These are phyloP conservation scores for Marronus borbonicus DNA, from an alignment of 2,888 invertebrate genomes.

Conservation along the genomic window DNA sequence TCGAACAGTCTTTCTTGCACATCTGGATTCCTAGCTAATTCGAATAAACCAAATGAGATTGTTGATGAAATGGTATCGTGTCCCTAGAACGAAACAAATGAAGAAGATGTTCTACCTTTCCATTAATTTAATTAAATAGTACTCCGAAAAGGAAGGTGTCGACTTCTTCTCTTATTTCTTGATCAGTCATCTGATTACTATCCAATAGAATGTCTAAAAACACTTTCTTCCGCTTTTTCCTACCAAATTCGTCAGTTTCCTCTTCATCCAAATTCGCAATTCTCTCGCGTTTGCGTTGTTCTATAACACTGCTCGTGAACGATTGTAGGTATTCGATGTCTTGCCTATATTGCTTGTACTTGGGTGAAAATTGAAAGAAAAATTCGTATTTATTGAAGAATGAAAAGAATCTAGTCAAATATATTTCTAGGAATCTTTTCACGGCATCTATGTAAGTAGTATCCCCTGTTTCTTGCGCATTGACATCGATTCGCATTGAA, in stretches of 20 bases:
- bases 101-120: not conserved
- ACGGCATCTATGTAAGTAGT: conserved; percentile 55
- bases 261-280: conserved; percentile 15
- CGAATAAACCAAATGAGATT: conserved; percentile 71
- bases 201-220: conserved; percentile 66
- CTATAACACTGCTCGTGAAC: conserved; percentile 54
- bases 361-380: conserved; percentile 54
- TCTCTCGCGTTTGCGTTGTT: conserved; percentile 53
- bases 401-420: conserved; percentile 56
- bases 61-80: conserved; percentile 74
- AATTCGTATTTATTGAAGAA: conserved; percentile 54
- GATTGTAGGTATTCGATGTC: conserved; percentile 53
- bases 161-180: conserved; percentile 73
- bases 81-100: conserved; percentile 65
- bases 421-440: conserved; percentile 54
- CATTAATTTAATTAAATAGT: conserved; percentile 42
- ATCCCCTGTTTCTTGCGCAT: conserved; percentile 53
- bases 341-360: conserved; percentile 52
- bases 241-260: conserved; percentile 45
- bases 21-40: conserved; percentile 71
- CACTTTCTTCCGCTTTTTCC: conserved; percentile 48
- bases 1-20: conserved; percentile 68
- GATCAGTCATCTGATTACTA: conserved; percentile 68
- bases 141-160: conserved; percentile 76
- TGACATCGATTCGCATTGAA: conserved; percentile 56